Evolutionary conservation across 2,888 invertebrate genomes (phyloP), one percentile per base, ranked within the genome.

Genomic region (Catocala nupta): DNA sequence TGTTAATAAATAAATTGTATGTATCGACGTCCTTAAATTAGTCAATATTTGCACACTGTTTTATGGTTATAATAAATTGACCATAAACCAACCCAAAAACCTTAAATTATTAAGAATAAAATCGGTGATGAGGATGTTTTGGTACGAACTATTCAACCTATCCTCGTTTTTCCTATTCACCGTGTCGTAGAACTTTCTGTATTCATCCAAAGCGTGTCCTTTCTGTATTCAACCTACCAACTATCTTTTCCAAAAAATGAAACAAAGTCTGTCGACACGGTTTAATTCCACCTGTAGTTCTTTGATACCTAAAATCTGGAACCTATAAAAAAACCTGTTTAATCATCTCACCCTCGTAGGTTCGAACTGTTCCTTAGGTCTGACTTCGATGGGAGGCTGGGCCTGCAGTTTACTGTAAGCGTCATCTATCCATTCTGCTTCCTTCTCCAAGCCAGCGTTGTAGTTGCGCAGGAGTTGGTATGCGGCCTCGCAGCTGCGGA

Each of bases 391-490:
- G 10, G 97, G 96, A 54, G 96, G 96, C 78, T 96, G 95, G 16
- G 95, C 96, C 77, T 98, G 97, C 56, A 98, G 94, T 87, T 97
- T 97, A 71, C 95, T 95, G 85, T 97, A 97, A 13, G 97, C 96
- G 74, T 98, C 98, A 83, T 98, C 98, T 65, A 99, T 96, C 96
- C 98, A 99, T 80, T 96, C 96, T 77, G 97, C 97, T 88, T 99
- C 99, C 74, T 96, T 96, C 83, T 97, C 96, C 78, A 98, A 96
- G 33, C 98, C 97, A 64, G 97, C 97, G 83, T 97, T 97, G 91
- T 99, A 98, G 90, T 97, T 97, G 84, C 98, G 97, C 84, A 99
- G 96, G 72, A 98, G 95, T 82, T 98, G 97, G 83, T 98, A 98
- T 0, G 99, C 98, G 36, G 97, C 96, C 87, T 99, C 98, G 83